Evolutionary conservation across 2,113 vertebrate species (phyloP).

Genomic region (Daphoenositta chrysoptera): DNA sequence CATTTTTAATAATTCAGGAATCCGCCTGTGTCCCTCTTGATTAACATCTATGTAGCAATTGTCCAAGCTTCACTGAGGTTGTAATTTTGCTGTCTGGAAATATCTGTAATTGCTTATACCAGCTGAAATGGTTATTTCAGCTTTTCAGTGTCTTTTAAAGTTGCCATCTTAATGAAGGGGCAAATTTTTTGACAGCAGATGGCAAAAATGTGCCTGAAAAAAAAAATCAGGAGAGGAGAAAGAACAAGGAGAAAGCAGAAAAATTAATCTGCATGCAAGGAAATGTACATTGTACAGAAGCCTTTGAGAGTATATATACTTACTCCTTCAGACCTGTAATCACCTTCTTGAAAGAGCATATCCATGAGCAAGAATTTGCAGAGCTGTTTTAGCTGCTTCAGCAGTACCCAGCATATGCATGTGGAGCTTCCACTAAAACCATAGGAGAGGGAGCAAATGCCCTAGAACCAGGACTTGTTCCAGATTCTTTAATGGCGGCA

Average conservation of each 20-base stretch:
- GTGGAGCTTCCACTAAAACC: neutral
- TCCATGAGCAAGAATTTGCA: neutral
- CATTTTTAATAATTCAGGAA: constrained; percentile 31
- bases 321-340: neutral
- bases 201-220: neutral
- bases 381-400: neutral
- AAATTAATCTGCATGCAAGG: neutral
- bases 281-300: neutral
- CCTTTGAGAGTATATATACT: neutral
- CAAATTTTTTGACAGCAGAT: neutral
- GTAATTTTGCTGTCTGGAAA: constrained; percentile 1
- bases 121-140: constrained; percentile 9
- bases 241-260: neutral
- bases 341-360: neutral
- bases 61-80: constrained; percentile 21
- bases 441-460: neutral
- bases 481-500: neutral
- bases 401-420: neutral
- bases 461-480: neutral
- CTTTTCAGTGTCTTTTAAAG: constrained; percentile 15
- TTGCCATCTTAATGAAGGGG: neutral
- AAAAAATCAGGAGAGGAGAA: neutral
- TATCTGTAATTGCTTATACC: constrained; percentile 28
- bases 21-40: constrained; percentile 19
- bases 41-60: constrained; percentile 35